These are phyloP conservation scores for Oligia fasciuncula DNA, from an alignment of 2,888 invertebrate species.

Conservation along the genomic window DNA sequence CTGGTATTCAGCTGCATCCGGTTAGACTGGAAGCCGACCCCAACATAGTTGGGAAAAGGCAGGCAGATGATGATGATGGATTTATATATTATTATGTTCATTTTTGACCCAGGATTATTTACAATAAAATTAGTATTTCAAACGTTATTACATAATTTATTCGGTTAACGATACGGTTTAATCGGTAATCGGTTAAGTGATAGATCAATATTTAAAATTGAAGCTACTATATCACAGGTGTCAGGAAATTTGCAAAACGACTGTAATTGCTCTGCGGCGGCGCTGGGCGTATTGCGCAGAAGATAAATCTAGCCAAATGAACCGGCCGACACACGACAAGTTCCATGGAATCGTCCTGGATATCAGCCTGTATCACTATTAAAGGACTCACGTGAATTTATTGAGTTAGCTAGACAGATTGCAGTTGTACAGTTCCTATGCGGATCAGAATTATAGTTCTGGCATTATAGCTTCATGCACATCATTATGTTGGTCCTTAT, in stretches of 20 bases:
- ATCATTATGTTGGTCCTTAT: background rate
- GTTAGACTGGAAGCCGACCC: no score
- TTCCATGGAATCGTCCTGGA: slow-evolving; percentile 13
- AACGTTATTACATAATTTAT: background rate
- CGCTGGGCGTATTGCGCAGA: slow-evolving; percentile 33
- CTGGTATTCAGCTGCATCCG: no score
- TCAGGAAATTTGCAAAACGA: slow-evolving; percentile 36
- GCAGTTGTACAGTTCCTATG: background rate
- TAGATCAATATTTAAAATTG: slow-evolving; percentile 1
- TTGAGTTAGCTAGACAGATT: slow-evolving; percentile 3
- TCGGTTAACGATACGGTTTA: background rate
- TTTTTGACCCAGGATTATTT: background rate
- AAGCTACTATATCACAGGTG: slow-evolving; percentile 3
- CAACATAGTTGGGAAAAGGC: no score
- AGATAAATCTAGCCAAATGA: slow-evolving; percentile 60
- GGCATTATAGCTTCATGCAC: background rate
- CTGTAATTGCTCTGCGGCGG: slow-evolving; percentile 51
- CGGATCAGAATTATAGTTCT: background rate
- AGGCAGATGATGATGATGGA: background rate
- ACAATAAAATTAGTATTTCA: background rate
- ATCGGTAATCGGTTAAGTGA: background rate
- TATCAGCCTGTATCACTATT: slow-evolving; percentile 26
- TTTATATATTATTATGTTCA: no score
- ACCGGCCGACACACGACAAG: slow-evolving; percentile 41
- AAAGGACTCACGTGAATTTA: slow-evolving; percentile 31